Evolutionary conservation across 2,113 vertebrate genomes (phyloP).

Genomic region (Anas platyrhynchos): DNA sequence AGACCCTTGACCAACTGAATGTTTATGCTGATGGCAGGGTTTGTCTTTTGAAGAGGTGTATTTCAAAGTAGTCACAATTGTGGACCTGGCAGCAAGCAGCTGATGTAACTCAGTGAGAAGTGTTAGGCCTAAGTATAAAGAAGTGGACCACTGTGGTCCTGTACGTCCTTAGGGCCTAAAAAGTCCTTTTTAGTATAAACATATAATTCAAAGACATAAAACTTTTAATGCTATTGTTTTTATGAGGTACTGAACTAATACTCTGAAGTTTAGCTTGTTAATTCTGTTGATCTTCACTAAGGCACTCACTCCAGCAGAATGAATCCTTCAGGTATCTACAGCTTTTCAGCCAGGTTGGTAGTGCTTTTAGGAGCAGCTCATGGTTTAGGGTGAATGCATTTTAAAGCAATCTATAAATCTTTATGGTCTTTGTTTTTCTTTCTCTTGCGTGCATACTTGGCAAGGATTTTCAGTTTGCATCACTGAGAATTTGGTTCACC

Average conservation of each 20-base stretch:
- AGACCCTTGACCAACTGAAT: not conserved
- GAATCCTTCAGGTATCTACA: not conserved
- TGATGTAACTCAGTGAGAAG: not conserved
- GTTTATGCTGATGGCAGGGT: not conserved
- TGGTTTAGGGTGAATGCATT: constrained; percentile 57
- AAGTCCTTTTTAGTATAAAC: not conserved
- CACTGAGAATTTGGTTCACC: constrained; percentile 43
- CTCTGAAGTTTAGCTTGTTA: constrained; percentile 36
- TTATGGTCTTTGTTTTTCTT: constrained; percentile 66
- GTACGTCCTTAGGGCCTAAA: not conserved
- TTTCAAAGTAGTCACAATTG: not conserved
- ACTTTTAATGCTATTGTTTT: constrained; percentile 1
- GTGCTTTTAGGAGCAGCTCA: constrained; percentile 26
- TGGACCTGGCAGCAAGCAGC: not conserved
- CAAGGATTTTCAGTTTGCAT: constrained; percentile 53
- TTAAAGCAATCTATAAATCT: constrained; percentile 70
- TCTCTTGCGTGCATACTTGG: constrained; percentile 39
- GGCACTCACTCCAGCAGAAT: not conserved
- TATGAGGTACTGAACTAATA: constrained; percentile 26
- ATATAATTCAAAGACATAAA: not conserved
- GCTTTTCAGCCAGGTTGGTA: constrained; percentile 7
- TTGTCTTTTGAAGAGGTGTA: not conserved
- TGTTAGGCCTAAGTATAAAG: not conserved
- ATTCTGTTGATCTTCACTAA: constrained; percentile 46
- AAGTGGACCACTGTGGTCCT: not conserved